Evolutionary conservation across 92 coral and sea anemone genomes (phyloP), one percentile per base, ranked within the genome.

Genomic region (Phenganax stokvisi): DNA sequence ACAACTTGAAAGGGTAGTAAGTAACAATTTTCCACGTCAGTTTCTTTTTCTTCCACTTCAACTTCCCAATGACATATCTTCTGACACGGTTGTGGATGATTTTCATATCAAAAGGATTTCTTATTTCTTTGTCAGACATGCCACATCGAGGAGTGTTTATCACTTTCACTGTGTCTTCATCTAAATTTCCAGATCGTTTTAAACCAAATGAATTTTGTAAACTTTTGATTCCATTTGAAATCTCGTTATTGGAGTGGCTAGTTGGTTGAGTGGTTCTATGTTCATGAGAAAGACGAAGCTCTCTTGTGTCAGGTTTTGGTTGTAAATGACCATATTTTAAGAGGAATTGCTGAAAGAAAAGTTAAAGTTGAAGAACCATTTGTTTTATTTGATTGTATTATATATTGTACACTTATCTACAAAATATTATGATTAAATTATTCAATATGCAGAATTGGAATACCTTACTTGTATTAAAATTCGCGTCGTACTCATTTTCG

Each of bases 21-120:
- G 30, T 67, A 0, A 72, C 65, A 10, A 91, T 54, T 4, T 79
- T 77, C 92, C 97, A 91, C 51, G 86, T 83, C n/a, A 91, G 65
- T 12, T 61, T 71, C 16, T 16, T 12, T 17, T 25, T 12, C 1
- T 25, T 17, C 96, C 90, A 87, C 51, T 73, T 27, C 7, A 0
- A 68, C 47, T 5, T 37, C 2, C 47, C 5, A 1, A 37, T 5
- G 47, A 37, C 47, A 52, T 70, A 89, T 0, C 97, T 80, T 8
- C 88, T 90, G 16, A 10, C 54, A 75, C 62, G 81, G 27, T 62
- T 56, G 71, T 70, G 68, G 12, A 47, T 81, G 30, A 73, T 60
- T 66, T 52, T 75, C 30, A 31, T 75, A 28, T 52, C 54, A 16
- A 16, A 57, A 16, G 28, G 16, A 59, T 59, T 59, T 7, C 70